Base-by-base conservation (phyloP, 2,888 invertebrate genomes). In the Myathropa florea region DNA sequence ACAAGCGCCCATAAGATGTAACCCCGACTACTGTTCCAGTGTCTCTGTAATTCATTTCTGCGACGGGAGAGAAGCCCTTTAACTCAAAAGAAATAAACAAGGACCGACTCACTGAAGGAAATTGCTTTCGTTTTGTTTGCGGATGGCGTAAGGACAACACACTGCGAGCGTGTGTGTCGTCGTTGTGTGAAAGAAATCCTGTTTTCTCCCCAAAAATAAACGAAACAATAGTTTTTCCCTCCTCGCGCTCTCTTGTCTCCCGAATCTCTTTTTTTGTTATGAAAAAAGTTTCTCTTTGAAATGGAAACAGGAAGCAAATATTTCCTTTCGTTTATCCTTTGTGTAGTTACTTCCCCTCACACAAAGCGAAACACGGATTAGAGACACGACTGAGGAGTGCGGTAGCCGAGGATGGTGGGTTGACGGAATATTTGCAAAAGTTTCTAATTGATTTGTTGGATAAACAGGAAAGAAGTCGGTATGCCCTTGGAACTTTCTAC, bases 381-480 rank as follows among this genome's bases (percentile, higher is more conserved):
- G n/a, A 68, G 4, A 12, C 33, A 33, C 28, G 28, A 28, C 33
- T 33, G 12, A 10, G 33, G 33, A 18, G 39, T 3, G 46, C 39
- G n/a, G 24, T 9, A 4, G 21, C 7, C 21, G 33, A 9, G 7
- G 21, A 23, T 14, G 24, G 53, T 6, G 24, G 80, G 71, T n/a
- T n/a, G n/a, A n/a, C n/a, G 33, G 24, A 68, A 65, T 73, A 68
- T 85, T 85, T 86, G 75, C 61, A 71, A 83, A 86, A 86, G 78
- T 86, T 86, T 86, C 78, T 86, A 86, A 86, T 86, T 86, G 86
- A 83, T 86, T 82, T 86, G 78, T 86, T 79, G 78, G 73, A 65
- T 78, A 86, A 82, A 86, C 78, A 82, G 73, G 39, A 67, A 72
- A 78, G 14, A 57, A 24, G n/a, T 73, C 24, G 78, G 61, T 64